phyloP scores from a whole-genome alignment of 1,140 invertebrate species.

The Armadillidium nasatum region DNA sequence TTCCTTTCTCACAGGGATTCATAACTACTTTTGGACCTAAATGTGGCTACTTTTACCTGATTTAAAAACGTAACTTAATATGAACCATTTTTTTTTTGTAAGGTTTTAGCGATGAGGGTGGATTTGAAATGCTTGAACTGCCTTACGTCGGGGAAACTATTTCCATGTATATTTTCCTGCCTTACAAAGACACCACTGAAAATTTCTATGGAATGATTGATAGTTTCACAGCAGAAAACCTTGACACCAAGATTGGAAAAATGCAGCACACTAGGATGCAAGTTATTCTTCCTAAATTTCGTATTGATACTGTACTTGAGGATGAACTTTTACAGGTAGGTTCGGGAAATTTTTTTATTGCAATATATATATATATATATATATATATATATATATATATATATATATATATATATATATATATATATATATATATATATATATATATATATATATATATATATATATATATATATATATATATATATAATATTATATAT shows the following conservation, averaged over 20 bases:
- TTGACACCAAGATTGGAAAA: conserved; percentile 47
- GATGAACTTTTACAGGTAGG: conserved; percentile 48
- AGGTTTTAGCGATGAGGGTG: background rate
- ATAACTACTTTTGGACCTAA: too few relatives aligned
- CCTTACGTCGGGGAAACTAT: conserved; percentile 52
- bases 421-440: background rate
- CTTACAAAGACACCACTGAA: conserved; percentile 51
- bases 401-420: background rate
- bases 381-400: background rate
- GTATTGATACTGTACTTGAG: conserved; percentile 58
- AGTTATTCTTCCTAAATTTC: conserved; percentile 63
- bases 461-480: background rate
- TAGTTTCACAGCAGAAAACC: conserved; percentile 51
- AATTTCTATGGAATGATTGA: conserved; percentile 52
- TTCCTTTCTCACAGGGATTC: too few relatives aligned
- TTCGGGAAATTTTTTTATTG: too few relatives aligned
- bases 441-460: conserved; percentile 32
- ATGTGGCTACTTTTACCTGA: too few relatives aligned
- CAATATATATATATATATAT: background rate
- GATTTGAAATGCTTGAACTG: conserved; percentile 11
- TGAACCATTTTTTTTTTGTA: background rate
- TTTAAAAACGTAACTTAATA: too few relatives aligned
- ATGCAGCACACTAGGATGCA: conserved; percentile 49
- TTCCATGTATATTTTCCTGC: conserved; percentile 68
- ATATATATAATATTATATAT: background rate